Base-by-base conservation (phyloP, 2,797 vertebrate genomes). In the Rhyacichthys aspro region DNA sequence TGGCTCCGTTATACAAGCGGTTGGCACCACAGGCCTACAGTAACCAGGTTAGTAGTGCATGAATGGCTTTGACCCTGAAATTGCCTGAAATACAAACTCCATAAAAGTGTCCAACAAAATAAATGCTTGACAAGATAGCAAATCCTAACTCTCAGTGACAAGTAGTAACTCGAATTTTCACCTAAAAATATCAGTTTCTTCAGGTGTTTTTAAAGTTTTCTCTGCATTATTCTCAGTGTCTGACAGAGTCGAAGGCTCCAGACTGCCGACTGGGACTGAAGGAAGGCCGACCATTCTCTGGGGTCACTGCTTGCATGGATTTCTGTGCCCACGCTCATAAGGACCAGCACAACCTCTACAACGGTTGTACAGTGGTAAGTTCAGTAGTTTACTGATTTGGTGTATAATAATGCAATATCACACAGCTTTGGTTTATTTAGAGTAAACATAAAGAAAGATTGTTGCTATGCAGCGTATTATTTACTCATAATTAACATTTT, bases 311-410 rank as follows among this genome's bases (percentile, higher is more conserved):
- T 2, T 99, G 97, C 80, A 96, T 99, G 97, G 97, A 99, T 78
- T 99, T 99, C 90, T 99, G 97, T 18, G 97, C 98, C 56, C 98
- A 99, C 0, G 96, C 98, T 73, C 98, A 99, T 90, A 99, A 98
- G 86, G 98, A 99, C 84, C 96, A 98, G 90, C 98, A 99, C 73
- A 99, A 99, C 91, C 95, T 99, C 71, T 94, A 95, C 82, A 98
- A 99, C 0, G 98, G 98, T 73, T 98, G 96, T 91, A 99, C 98
- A 0, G 98, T 99, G 96, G 98, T 99, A 92, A 88, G 94, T 63
- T 61, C 93, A 63, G 60, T 23, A 43, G 9, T 23, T 11, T 41
- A 16, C 11, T 12, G n/a, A n/a, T n/a, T n/a, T n/a, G n/a, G n/a
- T 23, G 8, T 12, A 28, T 14, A 15, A 41, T 19, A 42, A 8